phyloP scores from a whole-genome alignment of 2,888 invertebrate species.

The Eueremaeus valkanovi region DNA sequence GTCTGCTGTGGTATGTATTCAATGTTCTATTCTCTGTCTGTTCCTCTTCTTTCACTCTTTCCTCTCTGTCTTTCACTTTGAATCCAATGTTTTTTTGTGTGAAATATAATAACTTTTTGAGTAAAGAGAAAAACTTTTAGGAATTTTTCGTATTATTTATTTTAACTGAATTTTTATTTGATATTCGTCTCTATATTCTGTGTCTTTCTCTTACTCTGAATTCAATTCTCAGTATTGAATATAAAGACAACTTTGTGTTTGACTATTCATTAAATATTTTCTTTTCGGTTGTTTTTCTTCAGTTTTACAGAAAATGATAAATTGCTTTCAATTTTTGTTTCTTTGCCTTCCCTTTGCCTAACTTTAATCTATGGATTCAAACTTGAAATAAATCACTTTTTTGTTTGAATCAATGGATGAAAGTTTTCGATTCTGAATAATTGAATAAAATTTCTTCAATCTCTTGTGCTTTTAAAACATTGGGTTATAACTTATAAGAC shows the following conservation, averaged over 20 bases:
- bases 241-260: neutral
- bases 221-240: neutral
- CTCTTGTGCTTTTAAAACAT: neutral
- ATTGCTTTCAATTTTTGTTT: neutral
- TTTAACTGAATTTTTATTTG: neutral
- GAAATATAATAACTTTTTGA: neutral
- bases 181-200: neutral
- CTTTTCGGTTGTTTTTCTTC: neutral
- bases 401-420: neutral
- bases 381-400: neutral
- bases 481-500: neutral
- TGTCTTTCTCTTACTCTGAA: neutral
- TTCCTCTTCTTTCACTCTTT: neutral
- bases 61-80: neutral
- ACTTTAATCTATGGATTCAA: neutral
- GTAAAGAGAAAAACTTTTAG: neutral
- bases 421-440: conserved; percentile 12
- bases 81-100: too few relatives aligned
- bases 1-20: neutral
- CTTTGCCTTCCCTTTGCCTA: neutral
- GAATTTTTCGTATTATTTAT: neutral
- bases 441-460: conserved; percentile 11
- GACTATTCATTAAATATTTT: conserved; percentile 2
- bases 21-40: neutral
- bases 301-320: neutral